Evolutionary conservation across 64 coral and sea anemone species (phyloP).

Genomic region (Dendronephthya gigantea): DNA sequence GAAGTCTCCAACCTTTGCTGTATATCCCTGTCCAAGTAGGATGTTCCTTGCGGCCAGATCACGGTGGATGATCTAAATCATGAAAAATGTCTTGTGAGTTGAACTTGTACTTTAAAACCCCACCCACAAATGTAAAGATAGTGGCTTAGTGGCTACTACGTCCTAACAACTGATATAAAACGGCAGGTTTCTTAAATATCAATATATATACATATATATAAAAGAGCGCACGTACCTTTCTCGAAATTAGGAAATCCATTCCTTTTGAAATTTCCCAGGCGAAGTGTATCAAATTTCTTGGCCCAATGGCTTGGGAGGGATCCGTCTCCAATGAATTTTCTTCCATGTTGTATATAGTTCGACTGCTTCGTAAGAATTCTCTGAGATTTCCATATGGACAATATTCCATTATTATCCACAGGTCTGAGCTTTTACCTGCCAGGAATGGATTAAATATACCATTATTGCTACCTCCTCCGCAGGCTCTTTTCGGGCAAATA

Average conservation of each 20-base stretch:
- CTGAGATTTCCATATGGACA: conserved; percentile 1
- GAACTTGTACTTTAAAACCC: too few species aligned
- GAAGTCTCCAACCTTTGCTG: background rate
- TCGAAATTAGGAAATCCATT: background rate
- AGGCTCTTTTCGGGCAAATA: too few species aligned
- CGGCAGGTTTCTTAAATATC: too few species aligned
- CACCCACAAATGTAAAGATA: too few species aligned
- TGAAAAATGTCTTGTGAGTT: background rate
- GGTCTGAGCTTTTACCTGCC: background rate
- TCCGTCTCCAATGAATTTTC: background rate
- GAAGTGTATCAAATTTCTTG: background rate
- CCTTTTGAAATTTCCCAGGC: conserved; percentile 11
- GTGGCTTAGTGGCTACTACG: too few species aligned
- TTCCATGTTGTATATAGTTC: background rate
- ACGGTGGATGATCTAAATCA: background rate
- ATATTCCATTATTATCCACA: conserved; percentile 15
- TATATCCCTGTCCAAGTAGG: background rate
- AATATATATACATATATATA: too few species aligned
- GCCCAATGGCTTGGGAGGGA: background rate
- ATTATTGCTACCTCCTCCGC: too few species aligned
- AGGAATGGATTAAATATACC: too few species aligned
- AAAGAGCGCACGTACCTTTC: background rate
- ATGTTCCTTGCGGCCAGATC: background rate
- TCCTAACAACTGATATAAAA: too few species aligned
- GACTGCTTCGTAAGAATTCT: background rate